Conservation (phyloP, 2,113 vertebrate genomes). For the Clarias batrachus region DNA sequence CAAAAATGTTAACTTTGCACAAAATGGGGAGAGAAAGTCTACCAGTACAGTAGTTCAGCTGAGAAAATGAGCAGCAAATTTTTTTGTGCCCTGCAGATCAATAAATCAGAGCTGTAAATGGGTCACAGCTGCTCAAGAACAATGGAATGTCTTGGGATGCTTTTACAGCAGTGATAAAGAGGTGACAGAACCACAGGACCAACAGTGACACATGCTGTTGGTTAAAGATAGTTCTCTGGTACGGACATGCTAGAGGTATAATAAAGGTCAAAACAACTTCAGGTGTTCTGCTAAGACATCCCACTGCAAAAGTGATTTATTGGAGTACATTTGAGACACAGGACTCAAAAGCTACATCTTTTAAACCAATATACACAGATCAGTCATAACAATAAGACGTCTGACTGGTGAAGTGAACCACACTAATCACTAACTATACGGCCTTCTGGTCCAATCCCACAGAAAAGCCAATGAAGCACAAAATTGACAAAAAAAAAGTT, state of each 20-base stretch:
- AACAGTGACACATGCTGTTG: slow-evolving; percentile 27
- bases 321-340: not conserved
- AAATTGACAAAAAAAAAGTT: no score
- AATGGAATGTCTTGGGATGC: slow-evolving; percentile 33
- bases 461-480: no score
- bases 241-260: slow-evolving; percentile 29
- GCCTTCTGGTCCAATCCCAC: no score
- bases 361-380: no score
- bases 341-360: not conserved
- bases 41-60: not conserved
- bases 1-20: not conserved
- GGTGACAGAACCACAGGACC: slow-evolving; percentile 32
- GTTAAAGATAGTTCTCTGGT: slow-evolving; percentile 43
- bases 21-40: not conserved
- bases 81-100: slow-evolving; percentile 16
- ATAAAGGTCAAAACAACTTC: slow-evolving; percentile 36
- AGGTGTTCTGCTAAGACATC: not conserved
- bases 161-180: slow-evolving; percentile 33
- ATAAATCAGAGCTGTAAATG: slow-evolving; percentile 30
- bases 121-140: slow-evolving; percentile 28
- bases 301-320: not conserved
- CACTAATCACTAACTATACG: no score
- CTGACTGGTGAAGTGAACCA: no score
- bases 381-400: no score
- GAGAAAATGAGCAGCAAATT: not conserved